Evolutionary conservation across 1,140 invertebrate genomes (phyloP).

Genomic region (Monomorium pharaonis): DNA sequence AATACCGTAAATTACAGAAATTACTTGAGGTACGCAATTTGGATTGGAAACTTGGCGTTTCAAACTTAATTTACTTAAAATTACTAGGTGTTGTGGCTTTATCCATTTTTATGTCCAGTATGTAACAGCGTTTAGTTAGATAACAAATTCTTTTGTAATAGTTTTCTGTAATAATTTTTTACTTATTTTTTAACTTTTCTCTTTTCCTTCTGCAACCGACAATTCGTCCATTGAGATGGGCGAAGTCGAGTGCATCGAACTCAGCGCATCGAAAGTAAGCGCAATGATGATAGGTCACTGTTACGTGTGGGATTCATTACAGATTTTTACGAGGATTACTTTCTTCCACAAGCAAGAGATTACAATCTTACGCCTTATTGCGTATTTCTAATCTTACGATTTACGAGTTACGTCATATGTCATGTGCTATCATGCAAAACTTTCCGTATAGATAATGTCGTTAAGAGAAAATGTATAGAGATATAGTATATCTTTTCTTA

Average conservation of each 20-base stretch:
- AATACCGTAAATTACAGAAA: neutral
- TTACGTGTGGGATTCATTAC: constrained; percentile 43
- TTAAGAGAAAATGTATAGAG: neutral
- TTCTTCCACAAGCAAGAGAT: constrained; percentile 3
- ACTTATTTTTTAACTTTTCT: neutral
- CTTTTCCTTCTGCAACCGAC: neutral
- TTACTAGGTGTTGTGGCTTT: neutral
- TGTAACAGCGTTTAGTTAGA: neutral
- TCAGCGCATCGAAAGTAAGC: constrained; percentile 19
- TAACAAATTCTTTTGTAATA: constrained; percentile 6
- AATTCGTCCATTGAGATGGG: constrained; percentile 13
- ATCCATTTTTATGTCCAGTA: neutral
- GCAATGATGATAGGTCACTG: constrained; percentile 29
- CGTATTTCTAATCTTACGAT: constrained; percentile 27
- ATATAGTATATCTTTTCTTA: neutral
- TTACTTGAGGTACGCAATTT: constrained; percentile 3
- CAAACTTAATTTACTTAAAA: constrained; percentile 6
- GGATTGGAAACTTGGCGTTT: neutral
- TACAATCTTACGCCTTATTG: constrained; percentile 17
- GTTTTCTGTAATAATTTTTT: neutral
- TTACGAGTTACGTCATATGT: constrained; percentile 32
- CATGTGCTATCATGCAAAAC: neutral
- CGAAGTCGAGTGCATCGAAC: constrained; percentile 21
- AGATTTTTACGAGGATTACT: constrained; percentile 32
- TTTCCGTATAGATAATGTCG: constrained; percentile 9